phyloP scores from a whole-genome alignment of 2,888 invertebrate genomes.

The Eupithecia subfuscata region DNA sequence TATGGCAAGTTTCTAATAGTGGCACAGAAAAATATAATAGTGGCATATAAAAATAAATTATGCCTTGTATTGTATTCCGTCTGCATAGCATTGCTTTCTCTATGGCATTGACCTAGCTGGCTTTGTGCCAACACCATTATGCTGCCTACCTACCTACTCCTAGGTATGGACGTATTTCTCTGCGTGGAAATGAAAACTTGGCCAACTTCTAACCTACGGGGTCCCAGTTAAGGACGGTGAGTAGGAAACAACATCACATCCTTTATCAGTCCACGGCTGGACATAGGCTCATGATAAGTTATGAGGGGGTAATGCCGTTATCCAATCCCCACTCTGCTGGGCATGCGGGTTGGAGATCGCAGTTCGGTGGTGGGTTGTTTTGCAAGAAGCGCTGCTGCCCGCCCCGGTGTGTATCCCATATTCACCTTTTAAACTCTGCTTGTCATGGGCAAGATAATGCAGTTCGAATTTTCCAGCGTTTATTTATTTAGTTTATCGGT shows the following conservation, averaged over 20 bases:
- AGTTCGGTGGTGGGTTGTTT: neutral
- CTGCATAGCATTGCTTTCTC: slow-evolving; percentile 35
- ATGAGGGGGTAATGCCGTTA: neutral
- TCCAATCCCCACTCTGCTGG: neutral
- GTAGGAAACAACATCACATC: neutral
- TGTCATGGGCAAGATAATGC: neutral
- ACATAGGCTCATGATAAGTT: neutral
- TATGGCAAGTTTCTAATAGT: neutral
- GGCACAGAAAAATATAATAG: no score
- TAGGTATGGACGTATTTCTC: slow-evolving; percentile 8
- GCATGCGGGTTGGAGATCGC: neutral
- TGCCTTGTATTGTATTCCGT: slow-evolving; percentile 20
- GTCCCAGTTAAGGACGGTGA: neutral
- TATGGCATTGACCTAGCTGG: slow-evolving; percentile 39
- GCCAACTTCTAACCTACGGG: neutral
- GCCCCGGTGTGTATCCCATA: no score
- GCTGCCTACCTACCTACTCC: neutral
- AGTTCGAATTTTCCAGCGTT: neutral
- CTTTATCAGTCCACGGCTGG: neutral
- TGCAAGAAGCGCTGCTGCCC: neutral
- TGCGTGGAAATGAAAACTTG: neutral
- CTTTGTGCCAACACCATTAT: slow-evolving; percentile 32
- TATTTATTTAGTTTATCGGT: neutral
- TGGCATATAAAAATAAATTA: no score
- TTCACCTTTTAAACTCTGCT: no score